Percentiles rank a stretch among this genome's conserved stretches.
These are phyloP conservation scores for Drosophila oshimai DNA, from an alignment of 1,140 invertebrate species.

Conservation along the genomic window DNA sequence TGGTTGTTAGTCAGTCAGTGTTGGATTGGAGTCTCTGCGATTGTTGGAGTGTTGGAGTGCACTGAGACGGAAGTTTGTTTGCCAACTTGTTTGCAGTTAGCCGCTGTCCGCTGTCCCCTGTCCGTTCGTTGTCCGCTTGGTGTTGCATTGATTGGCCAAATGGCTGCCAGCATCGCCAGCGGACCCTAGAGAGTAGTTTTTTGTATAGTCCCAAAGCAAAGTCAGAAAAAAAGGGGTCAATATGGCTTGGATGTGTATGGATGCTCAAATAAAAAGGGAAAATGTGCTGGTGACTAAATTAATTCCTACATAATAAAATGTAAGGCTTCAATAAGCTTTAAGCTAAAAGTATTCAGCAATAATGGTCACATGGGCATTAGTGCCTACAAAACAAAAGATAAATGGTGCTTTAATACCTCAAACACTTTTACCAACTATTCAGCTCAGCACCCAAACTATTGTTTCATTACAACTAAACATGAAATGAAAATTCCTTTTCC, in stretches of 20 bases:
- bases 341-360: no score
- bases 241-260: constrained; percentile 4
- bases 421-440: no score
- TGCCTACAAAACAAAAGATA: no score
- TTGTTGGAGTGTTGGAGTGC: constrained; percentile 59
- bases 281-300: no score
- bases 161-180: constrained; percentile 24
- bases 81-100: constrained; percentile 46
- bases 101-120: not conserved
- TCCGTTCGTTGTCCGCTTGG: constrained; percentile 23
- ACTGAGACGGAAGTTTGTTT: constrained; percentile 70
- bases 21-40: not conserved
- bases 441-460: not conserved
- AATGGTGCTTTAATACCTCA: no score
- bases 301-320: no score
- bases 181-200: constrained; percentile 5
- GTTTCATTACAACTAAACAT: not conserved
- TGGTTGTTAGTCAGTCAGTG: constrained; percentile 28
- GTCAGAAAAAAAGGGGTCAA: constrained; percentile 12
- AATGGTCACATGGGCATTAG: no score
- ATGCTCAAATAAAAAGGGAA: constrained; percentile 2
- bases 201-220: not conserved
- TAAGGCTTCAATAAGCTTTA: no score
- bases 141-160: constrained; percentile 54
- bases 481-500: not conserved